Percentiles rank a stretch among this genome's conserved stretches.
Conservation (phyloP, 2,797 vertebrate genomes). For the Ficedula albicollis region DNA sequence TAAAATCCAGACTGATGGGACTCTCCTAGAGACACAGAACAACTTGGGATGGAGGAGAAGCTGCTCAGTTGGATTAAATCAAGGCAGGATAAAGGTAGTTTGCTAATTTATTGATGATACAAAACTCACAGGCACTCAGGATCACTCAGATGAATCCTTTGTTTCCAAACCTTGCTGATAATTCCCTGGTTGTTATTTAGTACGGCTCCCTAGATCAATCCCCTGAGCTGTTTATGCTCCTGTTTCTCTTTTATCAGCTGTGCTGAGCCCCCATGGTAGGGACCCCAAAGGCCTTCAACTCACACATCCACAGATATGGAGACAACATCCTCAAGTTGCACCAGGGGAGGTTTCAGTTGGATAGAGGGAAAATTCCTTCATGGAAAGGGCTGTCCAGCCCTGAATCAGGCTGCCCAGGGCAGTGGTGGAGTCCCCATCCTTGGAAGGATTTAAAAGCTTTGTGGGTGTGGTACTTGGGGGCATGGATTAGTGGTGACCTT, state of each 20-base stretch:
- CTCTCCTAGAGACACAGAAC: background rate
- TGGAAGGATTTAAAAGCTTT: background rate
- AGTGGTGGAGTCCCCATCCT: background rate
- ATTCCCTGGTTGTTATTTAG: background rate
- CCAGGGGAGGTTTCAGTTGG: background rate
- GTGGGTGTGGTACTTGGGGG: background rate
- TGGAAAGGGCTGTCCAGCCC: background rate
- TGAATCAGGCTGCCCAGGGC: background rate
- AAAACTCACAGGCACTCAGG: background rate
- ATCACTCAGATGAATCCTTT: background rate
- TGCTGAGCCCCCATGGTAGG: background rate
- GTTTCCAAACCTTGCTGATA: background rate
- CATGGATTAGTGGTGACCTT: background rate
- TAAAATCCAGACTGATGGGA: fast-evolving
- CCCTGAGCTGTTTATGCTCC: background rate
- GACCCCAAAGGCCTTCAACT: background rate
- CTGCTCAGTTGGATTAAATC: background rate
- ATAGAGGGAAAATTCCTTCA: background rate
- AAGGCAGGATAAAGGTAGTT: background rate
- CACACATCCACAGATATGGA: background rate
- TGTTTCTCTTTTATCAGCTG: background rate
- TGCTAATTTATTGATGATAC: too few relatives aligned
- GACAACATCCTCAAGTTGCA: background rate
- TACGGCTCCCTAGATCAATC: background rate
- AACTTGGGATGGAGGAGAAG: background rate